These are phyloP conservation scores for Meteorus colon DNA, from an alignment of 2,888 invertebrate genomes.

Conservation along the genomic window DNA sequence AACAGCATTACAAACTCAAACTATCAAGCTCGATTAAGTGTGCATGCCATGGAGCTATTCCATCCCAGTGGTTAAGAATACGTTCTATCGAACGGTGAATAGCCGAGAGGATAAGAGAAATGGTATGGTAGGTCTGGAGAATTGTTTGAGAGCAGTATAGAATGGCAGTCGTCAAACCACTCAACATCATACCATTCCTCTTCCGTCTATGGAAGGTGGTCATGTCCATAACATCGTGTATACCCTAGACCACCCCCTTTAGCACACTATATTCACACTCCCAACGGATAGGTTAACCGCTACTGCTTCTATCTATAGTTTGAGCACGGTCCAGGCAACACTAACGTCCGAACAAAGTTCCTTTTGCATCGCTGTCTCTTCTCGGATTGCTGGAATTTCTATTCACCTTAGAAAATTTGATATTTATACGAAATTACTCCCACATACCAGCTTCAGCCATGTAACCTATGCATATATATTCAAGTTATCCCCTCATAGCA, in stretches of 20 bases:
- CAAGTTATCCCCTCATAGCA: no score
- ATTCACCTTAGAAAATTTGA: neutral
- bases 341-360: slow-evolving; percentile 25
- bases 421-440: no score
- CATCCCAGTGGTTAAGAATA: slow-evolving; percentile 25
- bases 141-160: slow-evolving; percentile 26
- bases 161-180: slow-evolving; percentile 50
- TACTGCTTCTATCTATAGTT: slow-evolving; percentile 44
- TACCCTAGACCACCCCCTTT: slow-evolving; percentile 53
- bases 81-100: slow-evolving; percentile 8
- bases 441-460: no score
- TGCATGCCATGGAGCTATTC: slow-evolving; percentile 16
- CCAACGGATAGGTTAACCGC: slow-evolving; percentile 64
- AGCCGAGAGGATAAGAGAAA: neutral
- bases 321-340: slow-evolving; percentile 39
- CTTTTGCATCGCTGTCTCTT: neutral
- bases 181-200: slow-evolving; percentile 46
- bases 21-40: slow-evolving; percentile 12
- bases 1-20: slow-evolving; percentile 30
- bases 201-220: slow-evolving; percentile 51
- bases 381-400: slow-evolving; percentile 3
- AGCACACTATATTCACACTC: slow-evolving; percentile 64
- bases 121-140: neutral
- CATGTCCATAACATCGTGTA: slow-evolving; percentile 61
- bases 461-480: no score